Base-by-base conservation (phyloP, 2,797 vertebrate species). In the Streptopelia turtur region DNA sequence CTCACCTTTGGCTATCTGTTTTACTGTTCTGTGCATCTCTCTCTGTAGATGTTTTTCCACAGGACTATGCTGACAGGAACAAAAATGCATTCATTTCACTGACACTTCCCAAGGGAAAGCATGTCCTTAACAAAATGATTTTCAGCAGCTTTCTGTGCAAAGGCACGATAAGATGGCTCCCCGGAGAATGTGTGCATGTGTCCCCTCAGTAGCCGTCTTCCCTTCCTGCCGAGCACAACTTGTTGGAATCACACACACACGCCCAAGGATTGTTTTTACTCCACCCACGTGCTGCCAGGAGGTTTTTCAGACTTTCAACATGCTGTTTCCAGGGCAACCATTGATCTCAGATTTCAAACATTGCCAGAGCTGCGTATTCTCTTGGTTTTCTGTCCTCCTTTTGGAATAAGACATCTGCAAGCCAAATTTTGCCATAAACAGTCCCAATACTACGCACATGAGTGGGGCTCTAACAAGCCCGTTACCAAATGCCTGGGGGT, bases 261-360 rank as follows among this genome's bases (percentile, higher is more conserved):
- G 41, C 35, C 88, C 65, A 35, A 84, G 20, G 70, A 50, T 31
- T 89, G 72, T 56, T 89, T 87, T 83, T 35, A 53, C 86, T 92
- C 88, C 94, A 87, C 85, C 91, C 93, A 92, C 64, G 0, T 0
- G 0, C 68, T 92, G 78, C 90, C 78, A 82, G 83, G 86, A 95
- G 81, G 56, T 74, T 95, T 94, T 83, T 76, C 64, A 91, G 88
- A 43, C 78, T 93, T 93, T 37, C 60, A 92, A 24, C 81, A 90
- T 74, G 59, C 68, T 80, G 93, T 96, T 96, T 87, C 90, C 94
- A 95, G 64, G 88, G 78, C 5, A 35, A 95, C 88, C 90, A 89
- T 55, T 85, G 83, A 93, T 94, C 93, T 96, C 94, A 87, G 45
- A 87, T 95, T 96, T 94, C 95, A 95, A 90, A 90, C 53, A 68